Evolutionary conservation across 2,888 invertebrate species (phyloP), one percentile per base, ranked within the genome.

Genomic region (Acanthacorydalis orientalis): DNA sequence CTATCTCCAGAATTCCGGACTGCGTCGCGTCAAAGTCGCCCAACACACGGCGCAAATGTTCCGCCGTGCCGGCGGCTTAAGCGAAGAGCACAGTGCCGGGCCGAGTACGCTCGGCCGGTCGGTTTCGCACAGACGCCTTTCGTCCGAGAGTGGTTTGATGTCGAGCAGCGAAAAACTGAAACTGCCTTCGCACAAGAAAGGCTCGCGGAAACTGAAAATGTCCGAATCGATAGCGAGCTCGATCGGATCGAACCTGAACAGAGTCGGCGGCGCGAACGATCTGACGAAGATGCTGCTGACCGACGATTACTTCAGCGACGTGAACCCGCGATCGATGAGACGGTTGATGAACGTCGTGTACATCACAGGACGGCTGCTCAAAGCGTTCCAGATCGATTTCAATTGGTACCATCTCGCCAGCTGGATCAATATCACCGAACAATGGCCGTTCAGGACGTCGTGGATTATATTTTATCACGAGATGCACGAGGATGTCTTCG

Each of bases 321-420:
- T 98, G 52, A 98, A 96, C 70, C 98, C 97, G 0, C 74, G 95
- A 43, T 93, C 92, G 58, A 93, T 98, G 92, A 71, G 92, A 51
- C 74, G 96, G 47, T 74, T 96, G 23, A 91, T 96, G 90, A 96
- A 97, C 67, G 93, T 96, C 49, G 84, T 96, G 48, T 95, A 95
- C 59, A 84, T 96, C 47, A 95, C 95, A 51, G 90, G 93, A 52
- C 86, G 97, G 48, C 75, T 98, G 54, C 73, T 98, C 55, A 89
- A 97, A 74, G 92, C 97, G 60, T 96, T 97, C 75, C 92, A 95
- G 71, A 89, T 98, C 56, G 97, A 98, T 64, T 98, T 98, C 70
- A 93, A 91, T 68, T 98, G 97, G 97, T 91, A 95, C 68, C 86
- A 92, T 57, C 74, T 98, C 56, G 95, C 95, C 51, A 89, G 91